These are phyloP conservation scores for Pyrochroa serraticornis DNA, from an alignment of 2,888 invertebrate genomes.

Conservation along the genomic window DNA sequence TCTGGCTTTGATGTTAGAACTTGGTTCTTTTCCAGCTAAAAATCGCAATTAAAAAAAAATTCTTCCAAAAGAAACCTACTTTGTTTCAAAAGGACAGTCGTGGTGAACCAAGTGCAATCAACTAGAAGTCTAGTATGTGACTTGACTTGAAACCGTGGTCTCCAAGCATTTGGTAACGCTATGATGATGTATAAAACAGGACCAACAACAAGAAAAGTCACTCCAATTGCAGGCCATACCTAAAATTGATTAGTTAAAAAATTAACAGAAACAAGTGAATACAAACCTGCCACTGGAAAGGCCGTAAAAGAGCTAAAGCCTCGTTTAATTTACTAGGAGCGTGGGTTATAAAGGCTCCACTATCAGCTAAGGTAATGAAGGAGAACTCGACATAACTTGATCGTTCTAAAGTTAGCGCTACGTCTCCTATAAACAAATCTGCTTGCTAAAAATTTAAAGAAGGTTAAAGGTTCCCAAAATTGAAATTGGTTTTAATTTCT, in stretches of 20 bases:
- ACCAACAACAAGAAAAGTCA: slow-evolving; percentile 70
- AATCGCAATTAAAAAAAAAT: slow-evolving; percentile 18
- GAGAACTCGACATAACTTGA: slow-evolving; percentile 77
- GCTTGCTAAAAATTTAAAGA: slow-evolving; percentile 62
- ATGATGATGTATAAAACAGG: slow-evolving; percentile 73
- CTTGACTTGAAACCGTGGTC: slow-evolving; percentile 52
- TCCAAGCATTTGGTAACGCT: slow-evolving; percentile 67
- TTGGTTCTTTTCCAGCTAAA: slow-evolving; percentile 65
- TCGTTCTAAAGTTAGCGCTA: slow-evolving; percentile 75
- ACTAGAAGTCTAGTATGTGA: slow-evolving; percentile 57
- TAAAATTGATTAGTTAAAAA: slow-evolving; percentile 42
- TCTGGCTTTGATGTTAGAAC: slow-evolving; percentile 69
- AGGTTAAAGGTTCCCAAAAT: background rate
- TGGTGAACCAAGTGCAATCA: slow-evolving; percentile 76
- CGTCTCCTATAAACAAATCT: slow-evolving; percentile 77
- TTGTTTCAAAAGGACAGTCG: slow-evolving; percentile 73
- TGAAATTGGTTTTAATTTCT: too few relatives aligned
- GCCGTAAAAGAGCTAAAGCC: slow-evolving; percentile 73
- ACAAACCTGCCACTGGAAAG: slow-evolving; percentile 75
- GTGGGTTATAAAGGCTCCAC: slow-evolving; percentile 78
- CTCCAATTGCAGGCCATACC: slow-evolving; percentile 70
- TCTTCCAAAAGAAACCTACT: slow-evolving; percentile 58
- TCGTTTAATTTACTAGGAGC: slow-evolving; percentile 76
- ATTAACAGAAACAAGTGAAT: slow-evolving; percentile 37
- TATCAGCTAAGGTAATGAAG: slow-evolving; percentile 76